Percentiles rank a stretch among this genome's conserved stretches.
Conservation (phyloP, 2,113 vertebrate species). For the Corythornis madagascariensis region DNA sequence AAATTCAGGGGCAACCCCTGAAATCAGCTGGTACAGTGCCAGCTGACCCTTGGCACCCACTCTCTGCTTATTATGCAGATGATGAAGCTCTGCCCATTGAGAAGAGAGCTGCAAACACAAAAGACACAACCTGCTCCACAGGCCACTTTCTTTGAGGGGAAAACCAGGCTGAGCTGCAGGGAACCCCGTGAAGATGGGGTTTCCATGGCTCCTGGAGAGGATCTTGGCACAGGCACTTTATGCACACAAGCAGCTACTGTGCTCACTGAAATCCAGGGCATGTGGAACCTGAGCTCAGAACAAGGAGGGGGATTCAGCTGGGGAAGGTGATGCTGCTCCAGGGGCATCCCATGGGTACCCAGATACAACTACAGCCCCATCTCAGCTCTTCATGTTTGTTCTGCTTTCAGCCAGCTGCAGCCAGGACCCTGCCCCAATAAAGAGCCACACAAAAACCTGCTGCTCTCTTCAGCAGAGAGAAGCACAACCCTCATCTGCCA, state of each 20-base stretch:
- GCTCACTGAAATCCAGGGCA: neutral
- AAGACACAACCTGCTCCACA: neutral
- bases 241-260: neutral
- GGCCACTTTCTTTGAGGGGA: too few species aligned
- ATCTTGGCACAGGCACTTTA: neutral
- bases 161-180: neutral
- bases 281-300: neutral
- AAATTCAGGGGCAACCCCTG: neutral
- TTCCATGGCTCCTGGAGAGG: neutral
- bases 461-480: neutral
- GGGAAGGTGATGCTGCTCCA: neutral
- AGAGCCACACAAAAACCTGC: too few species aligned
- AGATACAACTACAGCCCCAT: fast-evolving
- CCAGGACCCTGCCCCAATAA: neutral
- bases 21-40: neutral
- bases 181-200: neutral
- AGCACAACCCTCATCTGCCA: neutral
- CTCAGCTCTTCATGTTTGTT: neutral
- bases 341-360: neutral
- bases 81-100: neutral
- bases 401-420: neutral
- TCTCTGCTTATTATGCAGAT: neutral
- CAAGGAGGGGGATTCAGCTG: neutral
- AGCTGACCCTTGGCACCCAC: neutral
- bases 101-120: neutral